Conservation (phyloP, 1,140 invertebrate species). For the Drosophila setifemur region DNA sequence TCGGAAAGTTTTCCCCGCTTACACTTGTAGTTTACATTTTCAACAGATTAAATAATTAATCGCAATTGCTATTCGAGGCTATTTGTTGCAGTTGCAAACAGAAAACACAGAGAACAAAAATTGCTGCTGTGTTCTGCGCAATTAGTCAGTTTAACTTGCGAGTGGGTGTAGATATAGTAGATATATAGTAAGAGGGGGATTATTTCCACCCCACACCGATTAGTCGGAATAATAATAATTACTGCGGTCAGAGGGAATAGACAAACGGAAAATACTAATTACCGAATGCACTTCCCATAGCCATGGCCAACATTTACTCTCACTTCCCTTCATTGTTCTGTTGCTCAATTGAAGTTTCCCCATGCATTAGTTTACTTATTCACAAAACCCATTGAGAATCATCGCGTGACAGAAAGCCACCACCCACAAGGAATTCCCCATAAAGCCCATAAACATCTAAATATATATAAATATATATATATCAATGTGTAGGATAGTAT, state of each 20-base stretch:
- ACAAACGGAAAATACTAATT: constrained; percentile 5
- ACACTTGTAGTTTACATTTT: constrained; percentile 18
- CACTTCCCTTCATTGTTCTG: constrained; percentile 24
- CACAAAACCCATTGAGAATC: constrained; percentile 8
- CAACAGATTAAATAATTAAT: constrained; percentile 27
- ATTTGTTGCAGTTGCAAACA: neutral
- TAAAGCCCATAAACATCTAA: constrained; percentile 2
- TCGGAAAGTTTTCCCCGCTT: neutral
- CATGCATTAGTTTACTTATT: neutral
- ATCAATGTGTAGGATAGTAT: neutral
- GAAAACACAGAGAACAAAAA: neutral
- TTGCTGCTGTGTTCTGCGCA: neutral
- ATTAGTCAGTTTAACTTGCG: too few relatives aligned
- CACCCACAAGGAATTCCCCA: constrained; percentile 10
- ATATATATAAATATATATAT: constrained; percentile 18
- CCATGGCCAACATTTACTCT: neutral
- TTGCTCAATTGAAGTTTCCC: neutral
- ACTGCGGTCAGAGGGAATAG: constrained; percentile 12
- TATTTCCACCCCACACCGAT: constrained; percentile 18
- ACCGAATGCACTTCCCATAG: constrained; percentile 1
- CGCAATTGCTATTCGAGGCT: constrained; percentile 26
- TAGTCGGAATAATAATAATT: constrained; percentile 55
- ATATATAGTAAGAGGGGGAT: too few relatives aligned
- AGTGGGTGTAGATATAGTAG: too few relatives aligned
- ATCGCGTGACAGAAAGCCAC: constrained; percentile 32